phyloP scores from a whole-genome alignment of 2,888 invertebrate genomes.

The Hirtodrosophila confusa region DNA sequence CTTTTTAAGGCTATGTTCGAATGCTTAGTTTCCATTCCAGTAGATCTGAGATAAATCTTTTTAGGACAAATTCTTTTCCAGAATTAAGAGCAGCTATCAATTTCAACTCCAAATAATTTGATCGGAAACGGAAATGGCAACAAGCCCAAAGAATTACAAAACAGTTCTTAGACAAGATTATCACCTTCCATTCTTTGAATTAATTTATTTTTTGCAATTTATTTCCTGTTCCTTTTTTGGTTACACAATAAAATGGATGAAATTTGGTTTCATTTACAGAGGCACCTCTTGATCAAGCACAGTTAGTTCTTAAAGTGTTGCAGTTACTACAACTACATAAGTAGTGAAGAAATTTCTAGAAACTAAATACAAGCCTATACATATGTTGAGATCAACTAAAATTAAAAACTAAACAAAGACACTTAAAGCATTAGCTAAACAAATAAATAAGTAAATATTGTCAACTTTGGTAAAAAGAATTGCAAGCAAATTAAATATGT shows the following conservation, averaged over 20 bases:
- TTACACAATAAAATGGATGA: not conserved
- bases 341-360: slow-evolving; percentile 26
- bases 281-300: slow-evolving; percentile 58
- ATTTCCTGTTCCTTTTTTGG: not conserved
- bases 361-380: slow-evolving; percentile 8
- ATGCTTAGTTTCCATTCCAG: too few species aligned
- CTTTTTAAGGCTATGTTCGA: too few species aligned
- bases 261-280: slow-evolving; percentile 20
- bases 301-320: slow-evolving; percentile 48
- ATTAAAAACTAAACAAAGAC: slow-evolving; percentile 4
- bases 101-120: too few species aligned
- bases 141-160: too few species aligned
- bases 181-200: too few species aligned
- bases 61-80: too few species aligned
- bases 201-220: not conserved
- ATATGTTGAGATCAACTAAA: slow-evolving; percentile 19
- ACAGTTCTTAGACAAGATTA: too few species aligned
- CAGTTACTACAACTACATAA: slow-evolving; percentile 48
- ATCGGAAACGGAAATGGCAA: too few species aligned
- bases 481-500: slow-evolving; percentile 40
- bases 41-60: too few species aligned
- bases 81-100: too few species aligned
- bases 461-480: slow-evolving; percentile 34
- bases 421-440: slow-evolving; percentile 32
- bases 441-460: slow-evolving; percentile 40